phyloP scores from a whole-genome alignment of 2,888 invertebrate genomes.

The Oegoconia quadripuncta region DNA sequence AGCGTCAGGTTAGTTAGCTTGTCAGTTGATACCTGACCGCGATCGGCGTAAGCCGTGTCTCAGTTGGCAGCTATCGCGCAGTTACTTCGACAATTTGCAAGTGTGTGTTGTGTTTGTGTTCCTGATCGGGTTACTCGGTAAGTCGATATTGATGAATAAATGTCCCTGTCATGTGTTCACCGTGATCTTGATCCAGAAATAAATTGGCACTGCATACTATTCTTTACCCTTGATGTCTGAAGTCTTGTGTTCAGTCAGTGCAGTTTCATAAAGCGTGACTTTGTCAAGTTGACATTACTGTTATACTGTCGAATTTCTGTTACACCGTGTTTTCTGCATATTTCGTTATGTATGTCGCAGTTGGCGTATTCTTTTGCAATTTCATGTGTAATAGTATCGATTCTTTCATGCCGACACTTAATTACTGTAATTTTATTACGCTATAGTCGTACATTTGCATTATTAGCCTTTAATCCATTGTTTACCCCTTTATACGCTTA shows the following conservation, averaged over 20 bases:
- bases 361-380: too few species aligned
- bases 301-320: neutral
- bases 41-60: slow-evolving; percentile 36
- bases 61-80: slow-evolving; percentile 25
- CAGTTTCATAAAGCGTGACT: slow-evolving; percentile 26
- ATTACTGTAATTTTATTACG: too few species aligned
- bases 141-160: slow-evolving; percentile 29
- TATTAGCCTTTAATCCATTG: too few species aligned
- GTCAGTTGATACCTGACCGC: slow-evolving; percentile 54
- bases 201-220: slow-evolving; percentile 57
- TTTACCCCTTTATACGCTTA: too few species aligned
- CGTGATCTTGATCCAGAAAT: slow-evolving; percentile 64
- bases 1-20: too few species aligned
- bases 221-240: slow-evolving; percentile 49
- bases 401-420: too few species aligned
- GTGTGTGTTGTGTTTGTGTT: slow-evolving; percentile 59
- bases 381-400: too few species aligned
- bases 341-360: too few species aligned
- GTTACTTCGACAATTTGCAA: slow-evolving; percentile 30
- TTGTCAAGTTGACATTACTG: neutral
- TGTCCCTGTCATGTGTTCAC: slow-evolving; percentile 25
- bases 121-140: slow-evolving; percentile 47
- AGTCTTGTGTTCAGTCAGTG: slow-evolving; percentile 10
- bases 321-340: neutral
- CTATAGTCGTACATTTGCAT: too few species aligned